Evolutionary conservation across 2,797 vertebrate species (phyloP).

Genomic region (Corythornis leucogaster): DNA sequence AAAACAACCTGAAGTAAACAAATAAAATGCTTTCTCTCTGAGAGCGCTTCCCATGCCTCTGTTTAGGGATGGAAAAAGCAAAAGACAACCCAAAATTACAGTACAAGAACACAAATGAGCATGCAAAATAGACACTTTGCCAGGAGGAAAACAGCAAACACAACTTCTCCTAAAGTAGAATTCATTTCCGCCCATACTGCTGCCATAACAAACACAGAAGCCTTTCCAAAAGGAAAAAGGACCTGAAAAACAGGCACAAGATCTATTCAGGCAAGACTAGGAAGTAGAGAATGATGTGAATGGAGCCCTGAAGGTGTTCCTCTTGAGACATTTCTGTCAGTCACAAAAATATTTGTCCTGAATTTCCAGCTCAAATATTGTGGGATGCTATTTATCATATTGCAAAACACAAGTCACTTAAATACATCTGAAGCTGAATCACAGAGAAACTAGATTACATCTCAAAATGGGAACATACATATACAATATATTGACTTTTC

Average conservation of each 20-base stretch:
- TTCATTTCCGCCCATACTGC: neutral
- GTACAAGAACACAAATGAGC: neutral
- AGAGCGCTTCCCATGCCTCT: neutral
- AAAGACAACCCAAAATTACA: neutral
- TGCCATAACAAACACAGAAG: neutral
- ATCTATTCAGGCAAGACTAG: neutral
- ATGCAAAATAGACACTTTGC: neutral
- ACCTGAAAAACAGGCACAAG: neutral
- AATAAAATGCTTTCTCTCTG: neutral
- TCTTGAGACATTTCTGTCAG: neutral
- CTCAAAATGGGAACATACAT: neutral
- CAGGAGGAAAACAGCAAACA: neutral
- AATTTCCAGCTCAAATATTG: neutral
- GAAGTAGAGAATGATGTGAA: neutral
- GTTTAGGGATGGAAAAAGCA: neutral
- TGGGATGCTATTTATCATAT: neutral
- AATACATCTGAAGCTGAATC: neutral
- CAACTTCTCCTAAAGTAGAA: neutral
- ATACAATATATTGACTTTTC: neutral
- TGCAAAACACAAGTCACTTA: slow-evolving; percentile 15
- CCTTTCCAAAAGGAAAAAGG: neutral
- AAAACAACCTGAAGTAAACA: neutral
- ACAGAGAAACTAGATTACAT: neutral
- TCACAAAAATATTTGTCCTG: neutral
- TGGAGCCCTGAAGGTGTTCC: neutral